These are phyloP conservation scores for Danaus chrysippus DNA, from an alignment of 2,888 invertebrate genomes.

Conservation along the genomic window DNA sequence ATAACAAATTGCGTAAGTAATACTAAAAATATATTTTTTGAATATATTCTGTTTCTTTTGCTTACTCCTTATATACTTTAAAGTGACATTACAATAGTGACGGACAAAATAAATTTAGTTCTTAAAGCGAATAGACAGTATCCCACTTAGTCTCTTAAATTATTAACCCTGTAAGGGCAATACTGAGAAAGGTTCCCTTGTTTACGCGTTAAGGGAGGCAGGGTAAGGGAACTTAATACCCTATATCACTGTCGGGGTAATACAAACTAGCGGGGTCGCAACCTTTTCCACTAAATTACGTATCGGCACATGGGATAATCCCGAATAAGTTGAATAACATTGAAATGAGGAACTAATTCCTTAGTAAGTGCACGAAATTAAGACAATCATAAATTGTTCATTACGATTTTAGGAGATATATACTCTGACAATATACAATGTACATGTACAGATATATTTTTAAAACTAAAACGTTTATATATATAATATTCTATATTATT, in stretches of 20 bases:
- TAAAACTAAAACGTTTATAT: too few relatives aligned
- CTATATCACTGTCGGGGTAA: constrained; percentile 77
- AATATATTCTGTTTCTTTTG: not conserved
- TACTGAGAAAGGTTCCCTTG: constrained; percentile 76
- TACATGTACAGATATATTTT: too few relatives aligned
- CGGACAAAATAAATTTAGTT: constrained; percentile 55
- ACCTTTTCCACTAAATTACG: constrained; percentile 78
- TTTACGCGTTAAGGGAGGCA: constrained; percentile 76
- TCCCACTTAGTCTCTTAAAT: constrained; percentile 72
- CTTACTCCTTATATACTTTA: not conserved
- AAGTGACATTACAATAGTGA: constrained; percentile 45
- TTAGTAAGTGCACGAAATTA: constrained; percentile 54
- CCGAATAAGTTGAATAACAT: constrained; percentile 67
- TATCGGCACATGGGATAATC: constrained; percentile 75
- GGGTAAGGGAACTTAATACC: constrained; percentile 74
- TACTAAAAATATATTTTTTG: not conserved
- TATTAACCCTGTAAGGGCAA: constrained; percentile 74
- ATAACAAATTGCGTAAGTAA: too few relatives aligned
- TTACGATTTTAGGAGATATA: not conserved
- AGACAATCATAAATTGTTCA: constrained; percentile 22
- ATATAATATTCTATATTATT: too few relatives aligned
- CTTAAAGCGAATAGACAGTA: constrained; percentile 64
- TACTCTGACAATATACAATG: not conserved
- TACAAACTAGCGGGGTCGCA: constrained; percentile 76
- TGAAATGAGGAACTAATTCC: constrained; percentile 51